A percentile compares a stretch with the other conserved stretches of the same genome.
Evolutionary conservation across 1,140 invertebrate genomes (phyloP).

Genomic region (Latrodectus geometricus): DNA sequence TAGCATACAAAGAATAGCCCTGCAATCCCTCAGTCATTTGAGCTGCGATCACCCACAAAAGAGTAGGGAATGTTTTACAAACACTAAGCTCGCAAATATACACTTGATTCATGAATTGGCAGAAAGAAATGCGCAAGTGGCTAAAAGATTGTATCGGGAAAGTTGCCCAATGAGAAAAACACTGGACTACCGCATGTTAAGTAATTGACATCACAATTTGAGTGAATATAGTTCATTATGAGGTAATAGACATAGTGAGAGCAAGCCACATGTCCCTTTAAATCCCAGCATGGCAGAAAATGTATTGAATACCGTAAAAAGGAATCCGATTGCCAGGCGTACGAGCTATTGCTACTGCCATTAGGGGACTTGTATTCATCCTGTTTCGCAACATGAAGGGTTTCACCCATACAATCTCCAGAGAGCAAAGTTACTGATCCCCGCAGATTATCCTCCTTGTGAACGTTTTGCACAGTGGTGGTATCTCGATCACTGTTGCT

Average conservation of each 20-base stretch:
- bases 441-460: not conserved
- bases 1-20: too few species aligned
- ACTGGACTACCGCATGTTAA: not conserved
- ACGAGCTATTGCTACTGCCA: not conserved
- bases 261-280: not conserved
- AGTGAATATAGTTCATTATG: too few species aligned
- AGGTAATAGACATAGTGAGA: not conserved
- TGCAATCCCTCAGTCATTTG: too few species aligned
- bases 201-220: not conserved
- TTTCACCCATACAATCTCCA: slow-evolving; percentile 8
- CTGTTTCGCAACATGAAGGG: not conserved
- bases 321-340: not conserved
- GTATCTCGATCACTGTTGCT: not conserved
- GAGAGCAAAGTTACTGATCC: not conserved
- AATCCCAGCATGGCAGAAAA: not conserved
- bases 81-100: not conserved
- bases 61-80: not conserved
- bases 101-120: not conserved
- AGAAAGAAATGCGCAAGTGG: not conserved
- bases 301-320: not conserved
- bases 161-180: not conserved
- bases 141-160: not conserved
- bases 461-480: not conserved
- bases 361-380: not conserved
- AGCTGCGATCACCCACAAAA: not conserved